Evolutionary conservation across 2,797 vertebrate genomes (phyloP), one percentile per base, ranked within the genome.

Genomic region (Chanos chanos): DNA sequence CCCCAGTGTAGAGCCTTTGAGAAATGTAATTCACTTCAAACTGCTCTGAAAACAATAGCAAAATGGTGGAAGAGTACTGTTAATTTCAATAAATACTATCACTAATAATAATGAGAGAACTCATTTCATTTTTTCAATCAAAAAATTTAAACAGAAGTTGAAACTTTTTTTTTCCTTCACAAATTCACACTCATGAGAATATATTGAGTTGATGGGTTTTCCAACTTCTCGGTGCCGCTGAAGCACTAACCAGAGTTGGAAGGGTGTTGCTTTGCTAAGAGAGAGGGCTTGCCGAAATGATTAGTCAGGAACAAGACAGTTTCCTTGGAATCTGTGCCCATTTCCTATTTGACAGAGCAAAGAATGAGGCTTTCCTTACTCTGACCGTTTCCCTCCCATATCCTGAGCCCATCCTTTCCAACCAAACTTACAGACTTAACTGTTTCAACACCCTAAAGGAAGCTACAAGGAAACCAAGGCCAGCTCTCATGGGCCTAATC

Each of bases 291-390:
- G 67, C 54, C 61, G 51, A 45, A 41, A 60, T 44, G 13, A 67
- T 82, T 71, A 80, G 74, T 83, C 84, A 85, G 85, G 81, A 89
- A 87, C 86, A 84, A 75, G 58, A 83, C 66, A 61, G 84, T 81
- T 85, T 87, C 86, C 86, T 89, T 85, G 75, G 83, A 87, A 85
- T 84, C 82, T 27, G 68, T 86, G 84, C 87, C 88, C 84, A 19
- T 79, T 90, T 90, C 88, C 88, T 86, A 70, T 83, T 70, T 0
- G 58, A 84, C 75, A 68, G 64, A 81, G 76, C 74, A 77, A 78
- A 78, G 85, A 80, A 77, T 65, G 57, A 82, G 70, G 63, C 77
- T 70, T 86, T 89, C 86, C 87, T 87, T 76, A 80, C 74, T 80
- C 72, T 76, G 73, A 55, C 66, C 2, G 61, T 0, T 80, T 80